A percentile compares a stretch with the other conserved stretches of the same genome.
Evolutionary conservation across 2,888 invertebrate species (phyloP).

Genomic region (Aplocera efformata): DNA sequence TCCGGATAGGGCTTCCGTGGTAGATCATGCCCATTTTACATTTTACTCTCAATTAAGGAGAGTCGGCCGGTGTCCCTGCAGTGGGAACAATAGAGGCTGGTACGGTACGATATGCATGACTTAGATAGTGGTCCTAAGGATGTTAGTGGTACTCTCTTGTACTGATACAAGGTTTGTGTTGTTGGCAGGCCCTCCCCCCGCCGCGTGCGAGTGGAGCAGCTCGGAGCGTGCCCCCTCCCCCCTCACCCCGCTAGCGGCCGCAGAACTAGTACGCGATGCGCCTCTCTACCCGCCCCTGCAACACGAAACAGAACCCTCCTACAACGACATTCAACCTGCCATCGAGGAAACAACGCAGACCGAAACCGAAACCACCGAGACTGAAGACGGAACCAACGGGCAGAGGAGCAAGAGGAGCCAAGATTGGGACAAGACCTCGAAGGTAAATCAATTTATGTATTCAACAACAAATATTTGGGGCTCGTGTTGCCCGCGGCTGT

Average conservation of each 20-base stretch:
- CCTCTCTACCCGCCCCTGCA: conserved; percentile 44
- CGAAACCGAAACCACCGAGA: conserved; percentile 36
- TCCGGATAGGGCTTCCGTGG: too few relatives aligned
- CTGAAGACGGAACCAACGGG: conserved; percentile 45
- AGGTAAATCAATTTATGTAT: conserved; percentile 38
- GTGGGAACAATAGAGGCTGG: too few relatives aligned
- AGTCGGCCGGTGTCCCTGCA: too few relatives aligned
- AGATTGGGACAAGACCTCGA: conserved; percentile 52
- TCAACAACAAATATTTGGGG: too few relatives aligned
- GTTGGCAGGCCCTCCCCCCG: conserved; percentile 47
- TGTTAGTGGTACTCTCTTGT: too few relatives aligned
- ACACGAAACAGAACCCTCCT: conserved; percentile 32
- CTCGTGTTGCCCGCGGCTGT: too few relatives aligned
- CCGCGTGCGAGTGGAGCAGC: conserved; percentile 48
- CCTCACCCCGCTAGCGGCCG: conserved; percentile 44
- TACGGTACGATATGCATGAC: too few relatives aligned
- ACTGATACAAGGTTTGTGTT: conserved; percentile 18
- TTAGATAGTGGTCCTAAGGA: too few relatives aligned
- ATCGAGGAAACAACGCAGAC: conserved; percentile 45
- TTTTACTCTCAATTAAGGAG: too few relatives aligned
- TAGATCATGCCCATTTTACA: too few relatives aligned
- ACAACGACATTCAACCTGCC: conserved; percentile 16
- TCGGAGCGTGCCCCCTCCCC: conserved; percentile 45
- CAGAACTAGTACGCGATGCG: conserved; percentile 57
- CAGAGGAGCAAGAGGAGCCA: conserved; percentile 56